Base-by-base conservation (phyloP, 2,113 vertebrate genomes). In the Lamprotornis superbus region DNA sequence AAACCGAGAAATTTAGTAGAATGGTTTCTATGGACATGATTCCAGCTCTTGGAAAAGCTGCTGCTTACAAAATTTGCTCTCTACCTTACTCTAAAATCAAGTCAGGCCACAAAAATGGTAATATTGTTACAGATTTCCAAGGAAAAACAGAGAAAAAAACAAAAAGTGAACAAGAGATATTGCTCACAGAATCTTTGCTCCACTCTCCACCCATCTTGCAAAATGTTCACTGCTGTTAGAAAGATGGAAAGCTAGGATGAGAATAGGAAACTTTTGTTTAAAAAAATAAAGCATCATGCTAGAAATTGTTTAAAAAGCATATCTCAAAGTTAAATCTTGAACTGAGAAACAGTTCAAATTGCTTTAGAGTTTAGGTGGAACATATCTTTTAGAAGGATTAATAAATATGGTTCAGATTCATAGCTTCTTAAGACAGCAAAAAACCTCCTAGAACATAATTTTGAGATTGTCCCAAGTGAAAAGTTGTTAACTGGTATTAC, bases 1-100 rank as follows among this genome's bases (percentile, higher is more conserved):
- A 87, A 61, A 55, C 5, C 11, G 6, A 18, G 28, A 49, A 74
- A 44, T 40, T 60, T 21, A 79, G 15, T 27, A 21, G 5, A 60
- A 28, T 0, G 0, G 5, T 75, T 83, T 87, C 59, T 68, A 37
- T 35, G 33, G 21, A 25, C 8, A 20, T 7, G 0, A 12, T 39
- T 69, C 27, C 14, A 46, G 64, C 14, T 39, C 31, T 56, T 39
- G 53, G 12, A 73, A 53, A 89, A 75, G 13, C 7, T 55, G 42
- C 22, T 47, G 27, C 44, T 74, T 37, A 37, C 30, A 52, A 78
- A 86, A 57, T 69, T 42, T 89, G 4, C 30, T 67, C 14, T 46
- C 20, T 59, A 23, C 22, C 23, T 76, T 37, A 39, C 9, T 46
- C 25, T 76, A 53, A 83, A 42, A 64, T 65, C 28, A 87, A 63